These are phyloP conservation scores for Drosophila siamana DNA, from an alignment of 2,888 invertebrate species.

Conservation along the genomic window DNA sequence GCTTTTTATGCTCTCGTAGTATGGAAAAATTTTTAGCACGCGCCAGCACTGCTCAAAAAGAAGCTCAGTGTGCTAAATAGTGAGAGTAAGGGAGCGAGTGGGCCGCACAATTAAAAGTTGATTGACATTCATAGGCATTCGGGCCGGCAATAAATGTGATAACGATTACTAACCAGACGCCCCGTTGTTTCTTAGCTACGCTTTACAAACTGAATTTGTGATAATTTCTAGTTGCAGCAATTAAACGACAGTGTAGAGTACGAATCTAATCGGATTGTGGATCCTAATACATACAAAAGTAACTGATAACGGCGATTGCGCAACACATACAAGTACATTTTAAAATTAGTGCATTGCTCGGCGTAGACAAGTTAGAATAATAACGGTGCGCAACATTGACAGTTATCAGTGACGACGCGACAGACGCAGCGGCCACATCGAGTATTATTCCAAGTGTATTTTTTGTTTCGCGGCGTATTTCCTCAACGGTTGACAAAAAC, in stretches of 20 bases:
- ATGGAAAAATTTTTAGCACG: conserved; percentile 50
- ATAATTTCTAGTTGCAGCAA: conserved; percentile 10
- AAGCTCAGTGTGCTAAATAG: conserved; percentile 7
- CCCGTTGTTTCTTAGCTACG: conserved; percentile 30
- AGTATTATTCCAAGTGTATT: conserved; percentile 22
- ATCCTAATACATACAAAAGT: conserved; percentile 13
- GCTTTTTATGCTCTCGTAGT: conserved; percentile 9
- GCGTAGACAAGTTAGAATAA: conserved; percentile 6
- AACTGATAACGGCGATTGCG: conserved; percentile 69
- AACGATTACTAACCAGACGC: conserved; percentile 58
- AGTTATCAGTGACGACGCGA: conserved; percentile 58
- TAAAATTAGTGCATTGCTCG: conserved; percentile 37
- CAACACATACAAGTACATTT: conserved; percentile 49
- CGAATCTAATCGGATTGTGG: conserved; percentile 52
- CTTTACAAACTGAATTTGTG: conserved; percentile 14
- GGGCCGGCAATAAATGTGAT: conserved; percentile 55
- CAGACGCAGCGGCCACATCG: conserved; percentile 27
- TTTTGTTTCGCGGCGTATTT: conserved; percentile 2
- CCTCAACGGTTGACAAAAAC: conserved; percentile 5
- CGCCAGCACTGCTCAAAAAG: conserved; percentile 13
- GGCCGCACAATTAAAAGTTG: conserved; percentile 21
- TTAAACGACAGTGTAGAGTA: neutral
- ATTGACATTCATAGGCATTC: conserved; percentile 33
- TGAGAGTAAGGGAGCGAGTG: conserved; percentile 21
- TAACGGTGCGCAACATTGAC: conserved; percentile 52